These are phyloP conservation scores for Antrozous pallidus DNA, from an alignment of 2,797 vertebrate species.

Conservation along the genomic window DNA sequence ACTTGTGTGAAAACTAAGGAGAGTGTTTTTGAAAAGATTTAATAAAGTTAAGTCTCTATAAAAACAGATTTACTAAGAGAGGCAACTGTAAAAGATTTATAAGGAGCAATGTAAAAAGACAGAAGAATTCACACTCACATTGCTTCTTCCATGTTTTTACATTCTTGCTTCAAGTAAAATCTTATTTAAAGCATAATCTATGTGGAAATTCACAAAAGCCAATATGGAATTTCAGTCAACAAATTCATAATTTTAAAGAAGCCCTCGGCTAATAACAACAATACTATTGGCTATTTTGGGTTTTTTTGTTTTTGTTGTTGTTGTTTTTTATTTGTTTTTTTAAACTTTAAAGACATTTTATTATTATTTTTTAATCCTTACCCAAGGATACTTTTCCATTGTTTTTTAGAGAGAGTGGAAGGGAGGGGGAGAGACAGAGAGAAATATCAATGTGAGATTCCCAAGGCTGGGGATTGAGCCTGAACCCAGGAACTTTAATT, in stretches of 20 bases:
- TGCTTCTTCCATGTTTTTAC: rapidly evolving
- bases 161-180: background rate
- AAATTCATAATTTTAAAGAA: background rate
- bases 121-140: background rate
- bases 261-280: background rate
- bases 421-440: too few relatives aligned
- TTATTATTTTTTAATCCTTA: too few relatives aligned
- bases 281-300: background rate
- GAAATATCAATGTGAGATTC: too few relatives aligned
- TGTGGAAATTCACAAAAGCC: background rate
- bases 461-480: too few relatives aligned
- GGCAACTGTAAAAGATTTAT: background rate
- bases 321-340: too few relatives aligned
- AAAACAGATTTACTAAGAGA: background rate
- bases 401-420: too few relatives aligned
- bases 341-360: background rate
- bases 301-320: too few relatives aligned
- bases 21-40: background rate
- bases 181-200: background rate
- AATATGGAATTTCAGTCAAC: background rate
- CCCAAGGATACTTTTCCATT: too few relatives aligned
- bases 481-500: too few relatives aligned
- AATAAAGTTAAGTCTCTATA: background rate
- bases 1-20: background rate
- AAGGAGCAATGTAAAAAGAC: background rate